Evolutionary conservation across 2,797 vertebrate species (phyloP).

Genomic region (Dallia pectoralis): DNA sequence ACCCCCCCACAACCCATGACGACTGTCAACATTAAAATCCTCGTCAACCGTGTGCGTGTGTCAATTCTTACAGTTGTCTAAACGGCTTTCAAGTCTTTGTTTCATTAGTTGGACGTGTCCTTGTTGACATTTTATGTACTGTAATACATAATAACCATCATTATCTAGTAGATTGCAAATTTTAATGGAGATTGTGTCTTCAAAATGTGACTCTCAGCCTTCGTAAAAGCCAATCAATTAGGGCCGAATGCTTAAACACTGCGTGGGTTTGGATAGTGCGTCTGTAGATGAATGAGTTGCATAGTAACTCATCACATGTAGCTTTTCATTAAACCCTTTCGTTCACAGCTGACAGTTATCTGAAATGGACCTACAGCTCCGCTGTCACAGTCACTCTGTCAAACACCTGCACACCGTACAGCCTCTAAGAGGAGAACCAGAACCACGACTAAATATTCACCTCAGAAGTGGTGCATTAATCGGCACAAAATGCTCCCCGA

Average conservation of each 20-base stretch:
- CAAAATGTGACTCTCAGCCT: too few relatives aligned
- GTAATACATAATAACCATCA: too few relatives aligned
- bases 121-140: too few relatives aligned
- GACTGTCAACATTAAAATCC: constrained; percentile 10
- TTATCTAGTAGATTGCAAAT: background rate
- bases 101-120: too few relatives aligned
- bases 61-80: too few relatives aligned
- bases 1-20: background rate
- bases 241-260: background rate
- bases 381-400: too few relatives aligned
- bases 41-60: too few relatives aligned
- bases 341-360: background rate
- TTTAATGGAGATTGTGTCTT: background rate
- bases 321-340: background rate
- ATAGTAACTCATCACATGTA: background rate
- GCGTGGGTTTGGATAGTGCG: background rate
- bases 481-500: background rate
- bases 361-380: background rate
- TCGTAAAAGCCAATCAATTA: background rate
- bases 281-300: background rate
- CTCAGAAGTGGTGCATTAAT: too few relatives aligned
- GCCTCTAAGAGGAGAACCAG: too few relatives aligned
- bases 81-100: too few relatives aligned
- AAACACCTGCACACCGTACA: too few relatives aligned
- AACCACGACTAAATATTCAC: too few relatives aligned